Evolutionary conservation across 2,113 vertebrate species (phyloP), one percentile per base, ranked within the genome.

Genomic region (Pica pica): DNA sequence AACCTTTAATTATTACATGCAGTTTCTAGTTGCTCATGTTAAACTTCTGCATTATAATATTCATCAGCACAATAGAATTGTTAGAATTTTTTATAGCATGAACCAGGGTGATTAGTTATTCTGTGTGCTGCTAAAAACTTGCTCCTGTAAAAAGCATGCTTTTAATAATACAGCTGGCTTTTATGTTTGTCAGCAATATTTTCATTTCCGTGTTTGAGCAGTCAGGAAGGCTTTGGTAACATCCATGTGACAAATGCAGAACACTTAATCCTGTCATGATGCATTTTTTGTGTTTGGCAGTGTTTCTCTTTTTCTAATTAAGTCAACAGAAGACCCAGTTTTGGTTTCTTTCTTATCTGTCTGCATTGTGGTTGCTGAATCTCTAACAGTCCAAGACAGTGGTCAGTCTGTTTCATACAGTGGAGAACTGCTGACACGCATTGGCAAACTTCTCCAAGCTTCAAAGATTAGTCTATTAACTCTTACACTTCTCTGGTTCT

Each of bases 121-220:
- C 47, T 76, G 22, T 80, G n/a, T 83, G n/a, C 30, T 67, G 39
- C 37, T 89, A 57, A 92, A 63, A 61, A 7, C 12, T 60, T 75
- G 57, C 12, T 92, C 3, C 7, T 69, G 7, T 76, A 39, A 70
- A 71, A 90, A 90, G 28, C 1, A 3, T 71, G 71, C 28, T 89
- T 94, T 94, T 84, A 81, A 80, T 94, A 94, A 94, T 92, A 52
- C 16, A 78, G 21, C 80, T 87, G 73, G 46, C 35, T 87, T 92
- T 87, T 91, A 78, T 56, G n/a, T 93, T 94, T 91, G 80, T 93
- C 50, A 91, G 39, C 77, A 91, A 37, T 60, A 44, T 82, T 78
- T 82, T 22, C 35, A 42, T 87, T 96, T 95, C 81, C 23, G n/a
- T 91, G 50, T 73, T 79, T 79, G 61, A 93, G 11, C 37, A 65